Base-by-base conservation (phyloP, 2,797 vertebrate species). In the Rhinogobio ventralis region DNA sequence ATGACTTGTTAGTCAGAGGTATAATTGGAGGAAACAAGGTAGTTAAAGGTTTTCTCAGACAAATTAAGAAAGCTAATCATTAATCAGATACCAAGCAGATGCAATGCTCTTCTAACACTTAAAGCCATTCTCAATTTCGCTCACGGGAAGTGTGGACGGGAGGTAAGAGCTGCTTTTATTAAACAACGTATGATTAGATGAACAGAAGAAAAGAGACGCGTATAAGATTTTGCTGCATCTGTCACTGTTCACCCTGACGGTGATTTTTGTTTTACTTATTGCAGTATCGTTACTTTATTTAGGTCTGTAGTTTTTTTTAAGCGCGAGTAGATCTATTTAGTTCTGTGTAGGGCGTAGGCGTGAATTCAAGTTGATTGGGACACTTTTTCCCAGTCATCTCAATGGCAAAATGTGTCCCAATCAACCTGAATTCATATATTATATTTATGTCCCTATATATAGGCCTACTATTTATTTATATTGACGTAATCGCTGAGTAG, bases 21-120 rank as follows among this genome's bases (percentile, higher is more conserved):
- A 91, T 92, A 82, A 88, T 87, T 91, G 89, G 88, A 94, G 93
- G 93, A 93, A 94, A 94, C 87, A 85, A 83, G 91, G 91, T 91
- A 90, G 91, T 96, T 95, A 93, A 90, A 79, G 36, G 87, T 69
- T 69, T 88, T 84, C 42, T 89, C 90, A 88, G 89, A 89, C 87
- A 86, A 82, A 91, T 89, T 93, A 90, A 90, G 77, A 83, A 84
- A 75, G 92, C 94, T 93, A 95, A 95, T 91, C 88, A 95, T 96
- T 96, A 96, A 95, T 36, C 86, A 81, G 46, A 15, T 8, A 7
- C 84, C 90, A 93, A 92, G 90, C 83, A 78, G 69, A 49, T 87
- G 73, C 8, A 84, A 88, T 92, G 93, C 30, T 76, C 92, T 91
- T 93, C 92, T 85, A 89, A 85, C 88, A 91, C 80, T 85, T 51